Conservation (phyloP, 2,797 vertebrate genomes). For the Apodemus agrarius region DNA sequence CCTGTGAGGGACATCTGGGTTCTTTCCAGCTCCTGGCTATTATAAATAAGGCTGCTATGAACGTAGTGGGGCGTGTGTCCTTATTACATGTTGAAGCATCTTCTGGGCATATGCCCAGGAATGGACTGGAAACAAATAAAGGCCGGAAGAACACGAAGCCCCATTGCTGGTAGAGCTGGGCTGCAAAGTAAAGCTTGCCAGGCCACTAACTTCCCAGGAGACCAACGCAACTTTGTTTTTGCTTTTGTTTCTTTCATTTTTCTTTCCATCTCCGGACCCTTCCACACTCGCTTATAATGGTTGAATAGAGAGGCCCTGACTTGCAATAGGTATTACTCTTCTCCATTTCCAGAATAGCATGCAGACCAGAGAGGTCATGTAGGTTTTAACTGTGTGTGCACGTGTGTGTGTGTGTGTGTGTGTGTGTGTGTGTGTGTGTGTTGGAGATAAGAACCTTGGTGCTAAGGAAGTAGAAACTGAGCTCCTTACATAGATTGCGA, state of each 20-base stretch:
- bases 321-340: not conserved
- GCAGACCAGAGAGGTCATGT: not conserved
- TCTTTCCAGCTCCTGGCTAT: too few species aligned
- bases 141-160: not conserved
- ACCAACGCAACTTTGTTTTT: not conserved
- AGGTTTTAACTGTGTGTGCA: not conserved
- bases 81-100: too few species aligned
- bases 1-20: too few species aligned
- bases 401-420: not conserved
- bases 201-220: not conserved
- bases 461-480: not conserved
- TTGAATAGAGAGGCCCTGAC: not conserved
- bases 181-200: not conserved
- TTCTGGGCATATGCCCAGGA: too few species aligned
- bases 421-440: not conserved
- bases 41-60: too few species aligned
- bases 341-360: conserved; percentile 23
- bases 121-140: not conserved
- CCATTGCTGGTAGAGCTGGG: not conserved
- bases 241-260: not conserved
- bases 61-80: too few species aligned
- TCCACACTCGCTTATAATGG: not conserved
- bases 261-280: not conserved
- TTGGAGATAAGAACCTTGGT: not conserved
- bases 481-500: not conserved